Conservation (phyloP, 2,797 vertebrate genomes). For the Malacoraja senta region DNA sequence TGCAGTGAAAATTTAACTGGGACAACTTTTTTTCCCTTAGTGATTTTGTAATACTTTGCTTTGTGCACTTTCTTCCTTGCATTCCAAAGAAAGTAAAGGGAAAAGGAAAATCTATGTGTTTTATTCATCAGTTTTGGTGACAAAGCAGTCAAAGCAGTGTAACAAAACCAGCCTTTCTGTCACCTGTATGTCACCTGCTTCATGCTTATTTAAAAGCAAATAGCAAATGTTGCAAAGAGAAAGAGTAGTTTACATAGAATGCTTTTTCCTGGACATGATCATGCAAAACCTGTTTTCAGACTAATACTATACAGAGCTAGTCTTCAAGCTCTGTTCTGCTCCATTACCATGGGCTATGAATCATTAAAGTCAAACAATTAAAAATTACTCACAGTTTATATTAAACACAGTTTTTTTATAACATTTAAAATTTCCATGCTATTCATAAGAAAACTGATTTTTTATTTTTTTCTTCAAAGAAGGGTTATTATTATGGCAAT, state of each 20-base stretch:
- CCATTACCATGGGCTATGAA: neutral
- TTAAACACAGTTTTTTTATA: neutral
- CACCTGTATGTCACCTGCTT: neutral
- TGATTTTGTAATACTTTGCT: neutral
- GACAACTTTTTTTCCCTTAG: neutral
- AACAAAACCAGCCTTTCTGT: neutral
- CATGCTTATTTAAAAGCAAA: neutral
- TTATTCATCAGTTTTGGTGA: neutral
- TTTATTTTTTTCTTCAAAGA: neutral
- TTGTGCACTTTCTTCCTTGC: neutral
- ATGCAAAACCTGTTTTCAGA: neutral
- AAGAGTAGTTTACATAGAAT: neutral
- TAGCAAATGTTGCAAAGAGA: neutral
- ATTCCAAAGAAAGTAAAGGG: neutral
- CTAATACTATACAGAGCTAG: too few species aligned
- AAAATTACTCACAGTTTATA: neutral
- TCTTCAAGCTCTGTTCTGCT: neutral
- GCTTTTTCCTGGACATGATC: neutral
- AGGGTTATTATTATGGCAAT: neutral
- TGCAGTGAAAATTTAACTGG: neutral
- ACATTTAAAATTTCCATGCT: neutral
- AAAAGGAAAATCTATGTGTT: neutral
- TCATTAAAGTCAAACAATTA: conserved; percentile 25
- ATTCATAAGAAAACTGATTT: neutral
- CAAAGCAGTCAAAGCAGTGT: neutral